Conservation (phyloP, 2,113 vertebrate genomes). For the Forbesichthys papilliferus region DNA sequence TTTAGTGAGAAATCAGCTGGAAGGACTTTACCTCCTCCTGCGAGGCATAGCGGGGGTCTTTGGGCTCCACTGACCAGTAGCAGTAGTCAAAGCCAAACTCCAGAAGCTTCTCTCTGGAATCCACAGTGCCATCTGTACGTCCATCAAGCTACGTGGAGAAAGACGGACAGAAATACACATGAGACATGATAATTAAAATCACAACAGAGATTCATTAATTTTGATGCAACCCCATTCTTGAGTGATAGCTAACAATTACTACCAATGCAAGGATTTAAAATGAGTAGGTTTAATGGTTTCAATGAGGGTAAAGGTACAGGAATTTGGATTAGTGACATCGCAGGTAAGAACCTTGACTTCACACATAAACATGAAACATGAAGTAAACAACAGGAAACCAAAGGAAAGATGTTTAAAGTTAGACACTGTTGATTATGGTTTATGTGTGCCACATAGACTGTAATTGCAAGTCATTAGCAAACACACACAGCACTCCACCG, state of each 20-base stretch:
- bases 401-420: neutral
- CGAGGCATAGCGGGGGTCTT: conserved; percentile 87
- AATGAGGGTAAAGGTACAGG: neutral
- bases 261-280: no score
- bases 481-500: conserved; percentile 18
- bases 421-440: conserved; percentile 24
- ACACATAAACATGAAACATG: neutral
- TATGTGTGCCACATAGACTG: conserved; percentile 10
- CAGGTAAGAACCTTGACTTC: neutral
- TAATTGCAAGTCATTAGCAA: conserved; percentile 59
- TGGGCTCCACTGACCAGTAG: conserved; percentile 93
- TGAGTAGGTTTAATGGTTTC: no score
- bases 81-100: conserved; percentile 97
- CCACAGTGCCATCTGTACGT: conserved; percentile 74
- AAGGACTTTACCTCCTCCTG: conserved; percentile 87
- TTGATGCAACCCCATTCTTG: neutral
- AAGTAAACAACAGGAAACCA: neutral
- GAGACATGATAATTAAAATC: neutral
- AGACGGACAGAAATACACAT: conserved; percentile 1
- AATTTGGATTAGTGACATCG: neutral
- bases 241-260: neutral
- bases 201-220: neutral
- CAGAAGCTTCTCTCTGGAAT: conserved; percentile 85
- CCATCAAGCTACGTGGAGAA: conserved; percentile 78
- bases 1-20: no score